Conservation (phyloP, 2,888 invertebrate species). For the Cephalotes varians region DNA sequence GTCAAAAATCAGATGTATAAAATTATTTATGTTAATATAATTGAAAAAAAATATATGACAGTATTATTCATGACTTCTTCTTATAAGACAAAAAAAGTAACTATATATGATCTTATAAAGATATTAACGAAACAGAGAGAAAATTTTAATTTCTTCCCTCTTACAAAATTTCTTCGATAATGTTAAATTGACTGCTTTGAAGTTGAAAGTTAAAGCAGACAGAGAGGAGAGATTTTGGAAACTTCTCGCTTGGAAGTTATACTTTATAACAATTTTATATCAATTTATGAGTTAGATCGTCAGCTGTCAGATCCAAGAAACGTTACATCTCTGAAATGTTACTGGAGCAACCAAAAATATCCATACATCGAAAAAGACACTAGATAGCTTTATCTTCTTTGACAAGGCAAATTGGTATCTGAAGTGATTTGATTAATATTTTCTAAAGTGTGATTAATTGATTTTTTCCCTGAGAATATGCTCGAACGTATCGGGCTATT, state of each 20-base stretch:
- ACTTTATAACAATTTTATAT: slow-evolving; percentile 37
- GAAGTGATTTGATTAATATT: slow-evolving; percentile 31
- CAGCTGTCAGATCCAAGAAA: slow-evolving; percentile 9
- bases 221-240: slow-evolving; percentile 17
- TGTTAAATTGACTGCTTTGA: neutral
- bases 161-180: slow-evolving; percentile 7
- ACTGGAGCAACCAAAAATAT: slow-evolving; percentile 2
- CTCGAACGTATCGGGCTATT: neutral
- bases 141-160: neutral
- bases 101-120: neutral
- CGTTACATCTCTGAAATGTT: neutral
- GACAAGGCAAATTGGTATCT: slow-evolving; percentile 6
- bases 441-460: slow-evolving; percentile 38
- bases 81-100: neutral
- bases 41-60: neutral
- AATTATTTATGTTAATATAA: neutral
- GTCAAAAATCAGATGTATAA: too few species aligned
- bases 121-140: neutral
- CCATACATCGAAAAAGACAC: neutral
- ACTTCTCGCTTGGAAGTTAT: slow-evolving; percentile 15
- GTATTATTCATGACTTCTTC: neutral
- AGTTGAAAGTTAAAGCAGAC: neutral
- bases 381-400: neutral
- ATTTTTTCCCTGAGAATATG: neutral
- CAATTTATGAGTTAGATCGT: slow-evolving; percentile 12